Base-by-base conservation (phyloP, 2,888 invertebrate genomes). In the Spatulosminthurus flaviceps region DNA sequence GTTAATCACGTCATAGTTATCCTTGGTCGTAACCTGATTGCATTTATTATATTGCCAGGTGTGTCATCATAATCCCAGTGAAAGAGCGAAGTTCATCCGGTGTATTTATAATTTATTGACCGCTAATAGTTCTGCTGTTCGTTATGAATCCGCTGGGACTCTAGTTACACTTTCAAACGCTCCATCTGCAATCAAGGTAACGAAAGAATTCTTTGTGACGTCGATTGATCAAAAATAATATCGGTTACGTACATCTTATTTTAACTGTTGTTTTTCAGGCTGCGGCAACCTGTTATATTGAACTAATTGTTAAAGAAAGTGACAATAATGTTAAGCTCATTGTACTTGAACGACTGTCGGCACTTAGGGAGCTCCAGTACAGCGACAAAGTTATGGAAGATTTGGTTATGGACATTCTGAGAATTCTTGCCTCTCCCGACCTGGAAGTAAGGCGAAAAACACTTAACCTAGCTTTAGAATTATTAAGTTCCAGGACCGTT, bases 241-340 rank as follows among this genome's bases (percentile, higher is more conserved):
- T n/a, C n/a, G n/a, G n/a, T n/a, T n/a, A n/a, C n/a, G n/a, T n/a
- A n/a, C n/a, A n/a, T n/a, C n/a, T n/a, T n/a, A n/a, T n/a, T n/a
- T n/a, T n/a, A n/a, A n/a, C n/a, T n/a, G n/a, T 42, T 5, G 28
- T 71, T 79, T 82, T 84, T 26, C 84, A 91, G 92, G 97, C 97
- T 41, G 99, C 99, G 0, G 98, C 98, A 1, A 94, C 94, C 60
- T 97, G 98, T 88, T 99, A 99, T 89, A 98, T 99, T 86, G 99
- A 99, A 87, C 89, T 99, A 85, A 96, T 99, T 81, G 94, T 98
- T n/a, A 99, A 98, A 88, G 99, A 99, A 88, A 97, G 97, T 88
- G 99, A 99, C 88, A 99, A 99, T 89, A 99, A 99, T 89, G 98
- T 99, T 21, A 99, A 99, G 89, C 90, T 99, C 79, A 99, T 99